Conservation (phyloP, 1,140 invertebrate species). For the Cyrtorhinus lividipennis region DNA sequence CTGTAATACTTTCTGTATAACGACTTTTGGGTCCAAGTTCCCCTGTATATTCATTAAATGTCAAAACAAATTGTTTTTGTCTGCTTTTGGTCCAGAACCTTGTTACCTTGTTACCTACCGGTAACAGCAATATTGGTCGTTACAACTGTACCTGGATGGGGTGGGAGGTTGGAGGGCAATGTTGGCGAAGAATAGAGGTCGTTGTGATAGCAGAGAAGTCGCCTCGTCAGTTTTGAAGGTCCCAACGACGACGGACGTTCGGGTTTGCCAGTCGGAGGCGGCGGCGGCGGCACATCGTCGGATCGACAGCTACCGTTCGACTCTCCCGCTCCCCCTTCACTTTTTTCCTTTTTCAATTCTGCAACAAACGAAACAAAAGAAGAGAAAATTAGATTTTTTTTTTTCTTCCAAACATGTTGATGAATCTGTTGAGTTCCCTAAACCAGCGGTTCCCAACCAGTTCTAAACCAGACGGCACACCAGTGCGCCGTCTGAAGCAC, state of each 20-base stretch:
- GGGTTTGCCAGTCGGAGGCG: slow-evolving; percentile 33
- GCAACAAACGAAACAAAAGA: slow-evolving; percentile 33
- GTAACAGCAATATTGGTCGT: too few relatives aligned
- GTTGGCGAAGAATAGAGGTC: slow-evolving; percentile 39
- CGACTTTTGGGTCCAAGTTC: too few relatives aligned
- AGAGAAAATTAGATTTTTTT: not conserved
- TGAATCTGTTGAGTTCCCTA: not conserved
- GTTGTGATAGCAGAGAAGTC: slow-evolving; percentile 54
- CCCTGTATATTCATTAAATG: too few relatives aligned
- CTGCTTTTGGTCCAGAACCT: too few relatives aligned
- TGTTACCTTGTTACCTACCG: too few relatives aligned
- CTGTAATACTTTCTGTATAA: too few relatives aligned
- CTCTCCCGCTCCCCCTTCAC: slow-evolving; percentile 36
- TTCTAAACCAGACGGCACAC: not conserved
- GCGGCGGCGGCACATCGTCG: slow-evolving; percentile 28
- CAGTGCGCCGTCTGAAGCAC: too few relatives aligned
- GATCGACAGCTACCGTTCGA: slow-evolving; percentile 28
- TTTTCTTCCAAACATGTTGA: not conserved
- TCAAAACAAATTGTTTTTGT: too few relatives aligned
- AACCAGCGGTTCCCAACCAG: not conserved
- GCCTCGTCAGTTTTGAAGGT: slow-evolving; percentile 47
- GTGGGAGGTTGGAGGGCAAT: slow-evolving; percentile 12
- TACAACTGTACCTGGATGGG: slow-evolving; percentile 10
- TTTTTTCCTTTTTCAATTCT: slow-evolving; percentile 83
- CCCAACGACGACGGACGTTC: slow-evolving; percentile 55